A percentile compares a stretch with the other conserved stretches of the same genome.
These are phyloP conservation scores for Bruchidius siliquastri DNA, from an alignment of 2,888 invertebrate genomes.

Conservation along the genomic window DNA sequence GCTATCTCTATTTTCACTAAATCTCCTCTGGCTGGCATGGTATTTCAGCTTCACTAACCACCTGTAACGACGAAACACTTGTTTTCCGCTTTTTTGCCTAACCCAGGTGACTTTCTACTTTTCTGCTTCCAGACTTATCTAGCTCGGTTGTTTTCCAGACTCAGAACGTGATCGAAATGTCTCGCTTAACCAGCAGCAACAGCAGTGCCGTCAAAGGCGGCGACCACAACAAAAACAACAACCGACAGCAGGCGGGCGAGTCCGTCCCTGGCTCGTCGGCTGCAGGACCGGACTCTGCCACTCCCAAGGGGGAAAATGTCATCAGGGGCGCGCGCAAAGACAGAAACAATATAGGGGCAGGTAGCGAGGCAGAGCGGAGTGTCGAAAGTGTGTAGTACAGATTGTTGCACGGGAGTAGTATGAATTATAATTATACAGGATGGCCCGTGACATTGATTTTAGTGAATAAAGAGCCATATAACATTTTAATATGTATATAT, in stretches of 20 bases:
- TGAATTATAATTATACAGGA: no score
- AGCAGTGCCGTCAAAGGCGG: slow-evolving; percentile 17
- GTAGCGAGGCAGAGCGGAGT: not conserved
- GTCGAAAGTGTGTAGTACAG: not conserved
- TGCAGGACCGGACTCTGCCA: slow-evolving; percentile 18
- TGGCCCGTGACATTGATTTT: no score
- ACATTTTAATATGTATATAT: no score
- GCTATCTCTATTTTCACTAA: no score
- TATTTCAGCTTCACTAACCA: slow-evolving; percentile 26
- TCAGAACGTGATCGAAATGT: slow-evolving; percentile 62
- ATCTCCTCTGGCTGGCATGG: not conserved
- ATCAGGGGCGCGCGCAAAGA: slow-evolving; percentile 21
- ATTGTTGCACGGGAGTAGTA: not conserved
- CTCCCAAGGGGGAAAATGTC: slow-evolving; percentile 20
- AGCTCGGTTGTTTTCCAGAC: slow-evolving; percentile 51
- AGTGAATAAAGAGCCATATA: no score
- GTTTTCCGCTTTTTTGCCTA: slow-evolving; percentile 28
- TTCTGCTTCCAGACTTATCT: slow-evolving; percentile 47
- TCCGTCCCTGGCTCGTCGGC: slow-evolving; percentile 7
- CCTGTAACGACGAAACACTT: slow-evolving; percentile 35
- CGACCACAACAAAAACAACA: slow-evolving; percentile 12
- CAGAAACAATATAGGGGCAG: slow-evolving; percentile 16
- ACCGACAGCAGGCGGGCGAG: slow-evolving; percentile 3
- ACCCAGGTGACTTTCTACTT: slow-evolving; percentile 49
- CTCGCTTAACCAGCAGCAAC: slow-evolving; percentile 55